These are phyloP conservation scores for Hyposoter dolosus DNA, from an alignment of 2,888 invertebrate species.

Conservation along the genomic window DNA sequence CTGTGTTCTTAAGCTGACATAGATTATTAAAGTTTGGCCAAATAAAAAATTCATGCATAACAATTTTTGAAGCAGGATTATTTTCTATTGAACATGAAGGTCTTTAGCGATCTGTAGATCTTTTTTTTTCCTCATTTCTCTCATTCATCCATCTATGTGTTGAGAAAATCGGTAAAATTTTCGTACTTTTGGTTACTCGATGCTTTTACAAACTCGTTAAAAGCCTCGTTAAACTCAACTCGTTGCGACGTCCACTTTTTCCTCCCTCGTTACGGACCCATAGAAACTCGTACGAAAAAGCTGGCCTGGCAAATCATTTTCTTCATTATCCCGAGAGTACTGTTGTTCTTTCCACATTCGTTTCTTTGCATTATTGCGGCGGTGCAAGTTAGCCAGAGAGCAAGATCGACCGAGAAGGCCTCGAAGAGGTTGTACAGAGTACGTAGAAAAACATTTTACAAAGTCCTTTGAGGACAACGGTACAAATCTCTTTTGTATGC, in stretches of 20 bases:
- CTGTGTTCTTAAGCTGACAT: not conserved
- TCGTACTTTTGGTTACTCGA: constrained; percentile 26
- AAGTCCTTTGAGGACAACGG: constrained; percentile 62
- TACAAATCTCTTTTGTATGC: constrained; percentile 52
- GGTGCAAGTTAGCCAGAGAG: not conserved
- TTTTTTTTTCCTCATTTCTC: not conserved
- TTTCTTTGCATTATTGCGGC: constrained; percentile 21
- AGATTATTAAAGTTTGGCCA: not conserved
- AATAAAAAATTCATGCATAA: not conserved
- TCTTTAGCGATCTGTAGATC: not conserved
- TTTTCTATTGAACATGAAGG: not conserved
- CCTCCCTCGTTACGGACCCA: constrained; percentile 24
- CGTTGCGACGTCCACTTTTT: constrained; percentile 21
- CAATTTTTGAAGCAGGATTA: constrained; percentile 8
- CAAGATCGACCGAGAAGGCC: not conserved
- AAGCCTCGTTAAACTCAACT: constrained; percentile 48
- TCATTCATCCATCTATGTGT: not conserved
- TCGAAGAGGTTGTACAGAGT: constrained; percentile 34
- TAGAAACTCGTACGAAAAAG: constrained; percentile 23
- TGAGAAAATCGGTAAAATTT: not conserved
- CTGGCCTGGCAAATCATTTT: constrained; percentile 42
- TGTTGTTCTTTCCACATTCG: constrained; percentile 29
- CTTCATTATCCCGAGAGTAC: constrained; percentile 33
- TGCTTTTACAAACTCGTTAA: constrained; percentile 52
- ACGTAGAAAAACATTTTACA: constrained; percentile 47